Percentiles rank a stretch among this genome's conserved stretches.
These are phyloP conservation scores for Gambusia affinis DNA, from an alignment of 2,113 vertebrate species.

Conservation along the genomic window DNA sequence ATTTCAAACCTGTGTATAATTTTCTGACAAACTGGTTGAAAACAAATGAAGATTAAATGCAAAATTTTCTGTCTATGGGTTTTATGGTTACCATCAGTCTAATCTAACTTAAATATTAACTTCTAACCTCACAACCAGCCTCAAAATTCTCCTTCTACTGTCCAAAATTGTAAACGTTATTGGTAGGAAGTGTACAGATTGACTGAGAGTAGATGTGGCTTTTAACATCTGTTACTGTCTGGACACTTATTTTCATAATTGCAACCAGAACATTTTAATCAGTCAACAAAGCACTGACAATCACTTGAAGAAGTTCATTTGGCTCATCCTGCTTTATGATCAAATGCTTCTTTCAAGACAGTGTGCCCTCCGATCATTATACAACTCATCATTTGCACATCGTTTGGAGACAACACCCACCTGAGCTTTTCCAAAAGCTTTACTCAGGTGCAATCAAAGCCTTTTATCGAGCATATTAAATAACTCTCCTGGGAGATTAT, in stretches of 20 bases:
- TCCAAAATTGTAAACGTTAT: not conserved
- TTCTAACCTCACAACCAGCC: not conserved
- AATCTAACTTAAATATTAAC: not conserved
- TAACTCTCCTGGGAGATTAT: constrained; percentile 41
- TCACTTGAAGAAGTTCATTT: constrained; percentile 3
- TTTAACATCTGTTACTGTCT: not conserved
- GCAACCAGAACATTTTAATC: not conserved
- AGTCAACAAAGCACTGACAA: not conserved
- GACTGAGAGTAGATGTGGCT: not conserved
- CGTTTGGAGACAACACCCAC: constrained; percentile 46
- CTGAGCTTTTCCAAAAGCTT: constrained; percentile 48
- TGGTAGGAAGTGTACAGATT: not conserved
- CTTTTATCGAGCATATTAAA: constrained; percentile 60
- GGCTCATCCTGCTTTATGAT: constrained; percentile 34
- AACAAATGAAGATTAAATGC: not conserved
- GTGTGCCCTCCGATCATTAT: constrained; percentile 63
- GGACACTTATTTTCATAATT: not conserved
- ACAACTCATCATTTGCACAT: constrained; percentile 67
- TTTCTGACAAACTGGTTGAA: not conserved
- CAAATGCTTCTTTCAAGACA: constrained; percentile 41
- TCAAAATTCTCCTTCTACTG: not conserved
- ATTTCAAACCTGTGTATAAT: not conserved
- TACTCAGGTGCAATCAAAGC: constrained; percentile 20
- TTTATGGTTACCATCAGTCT: not conserved
- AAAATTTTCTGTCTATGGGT: not conserved